Evolutionary conservation across 1,140 invertebrate genomes (phyloP).

Genomic region (Bombus consobrinus): DNA sequence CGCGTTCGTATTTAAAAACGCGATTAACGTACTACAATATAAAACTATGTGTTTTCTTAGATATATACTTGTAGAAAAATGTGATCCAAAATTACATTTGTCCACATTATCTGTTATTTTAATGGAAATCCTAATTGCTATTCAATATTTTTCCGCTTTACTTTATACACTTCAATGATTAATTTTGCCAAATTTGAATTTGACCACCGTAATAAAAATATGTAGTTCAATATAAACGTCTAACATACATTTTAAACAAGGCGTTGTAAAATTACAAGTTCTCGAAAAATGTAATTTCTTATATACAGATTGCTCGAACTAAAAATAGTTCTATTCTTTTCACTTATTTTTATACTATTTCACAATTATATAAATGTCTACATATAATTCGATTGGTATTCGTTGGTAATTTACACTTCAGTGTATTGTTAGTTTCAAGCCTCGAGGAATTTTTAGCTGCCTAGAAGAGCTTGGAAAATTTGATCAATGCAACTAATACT

Average conservation of each 20-base stretch:
- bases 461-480: slow-evolving; percentile 65
- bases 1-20: slow-evolving; percentile 41
- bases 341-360: background rate
- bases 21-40: slow-evolving; percentile 35
- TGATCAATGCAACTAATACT: slow-evolving; percentile 49
- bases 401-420: background rate
- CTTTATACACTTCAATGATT: background rate
- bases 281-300: background rate
- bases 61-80: background rate
- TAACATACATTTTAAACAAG: background rate
- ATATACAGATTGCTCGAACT: background rate
- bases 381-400: background rate
- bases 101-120: background rate
- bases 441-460: slow-evolving; percentile 60
- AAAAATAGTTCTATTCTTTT: slow-evolving; percentile 15
- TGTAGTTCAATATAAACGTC: background rate
- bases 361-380: background rate
- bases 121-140: slow-evolving; percentile 2
- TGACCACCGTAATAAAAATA: background rate
- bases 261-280: background rate
- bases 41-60: slow-evolving; percentile 34
- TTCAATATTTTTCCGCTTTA: background rate
- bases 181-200: background rate
- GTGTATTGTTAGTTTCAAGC: slow-evolving; percentile 20
- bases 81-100: slow-evolving; percentile 27